These are phyloP conservation scores for Eubasilissa regina DNA, from an alignment of 1,140 invertebrate species.

Conservation along the genomic window DNA sequence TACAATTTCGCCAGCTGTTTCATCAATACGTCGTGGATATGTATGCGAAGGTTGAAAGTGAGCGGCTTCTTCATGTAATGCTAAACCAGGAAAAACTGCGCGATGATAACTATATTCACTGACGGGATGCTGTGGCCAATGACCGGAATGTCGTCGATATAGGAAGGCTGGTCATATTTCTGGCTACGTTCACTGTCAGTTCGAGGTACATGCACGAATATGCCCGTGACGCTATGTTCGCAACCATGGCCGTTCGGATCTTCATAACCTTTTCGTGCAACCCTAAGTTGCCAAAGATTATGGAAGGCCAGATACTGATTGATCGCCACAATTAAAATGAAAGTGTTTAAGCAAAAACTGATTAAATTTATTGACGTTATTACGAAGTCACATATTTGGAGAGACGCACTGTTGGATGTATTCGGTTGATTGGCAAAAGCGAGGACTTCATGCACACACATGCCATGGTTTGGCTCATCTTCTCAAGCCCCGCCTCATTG, in stretches of 20 bases:
- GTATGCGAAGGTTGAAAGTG: conserved; percentile 70
- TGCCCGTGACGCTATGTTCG: conserved; percentile 67
- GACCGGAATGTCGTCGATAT: conserved; percentile 33
- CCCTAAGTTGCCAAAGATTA: conserved; percentile 68
- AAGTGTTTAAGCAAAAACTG: conserved; percentile 64
- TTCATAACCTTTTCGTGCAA: conserved; percentile 68
- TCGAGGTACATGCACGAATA: conserved; percentile 68
- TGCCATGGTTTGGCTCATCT: too few species aligned
- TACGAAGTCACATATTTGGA: conserved; percentile 61
- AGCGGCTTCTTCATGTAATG: conserved; percentile 66
- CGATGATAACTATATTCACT: conserved; percentile 41
- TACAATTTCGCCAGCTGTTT: conserved; percentile 62
- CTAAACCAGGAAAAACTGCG: conserved; percentile 55
- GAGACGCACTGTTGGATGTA: conserved; percentile 66
- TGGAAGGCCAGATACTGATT: conserved; percentile 61
- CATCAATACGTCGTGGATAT: conserved; percentile 70
- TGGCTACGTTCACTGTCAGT: conserved; percentile 66
- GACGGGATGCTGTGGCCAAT: conserved; percentile 62
- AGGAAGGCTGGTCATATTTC: conserved; percentile 63
- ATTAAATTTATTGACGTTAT: conserved; percentile 63
- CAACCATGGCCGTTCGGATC: conserved; percentile 65
- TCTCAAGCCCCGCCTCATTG: too few species aligned
- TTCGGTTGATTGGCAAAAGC: conserved; percentile 69
- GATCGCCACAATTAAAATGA: conserved; percentile 62
- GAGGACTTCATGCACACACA: conserved; percentile 70